Evolutionary conservation across 2,113 vertebrate species (phyloP).

Genomic region (Pedionomus torquatus): DNA sequence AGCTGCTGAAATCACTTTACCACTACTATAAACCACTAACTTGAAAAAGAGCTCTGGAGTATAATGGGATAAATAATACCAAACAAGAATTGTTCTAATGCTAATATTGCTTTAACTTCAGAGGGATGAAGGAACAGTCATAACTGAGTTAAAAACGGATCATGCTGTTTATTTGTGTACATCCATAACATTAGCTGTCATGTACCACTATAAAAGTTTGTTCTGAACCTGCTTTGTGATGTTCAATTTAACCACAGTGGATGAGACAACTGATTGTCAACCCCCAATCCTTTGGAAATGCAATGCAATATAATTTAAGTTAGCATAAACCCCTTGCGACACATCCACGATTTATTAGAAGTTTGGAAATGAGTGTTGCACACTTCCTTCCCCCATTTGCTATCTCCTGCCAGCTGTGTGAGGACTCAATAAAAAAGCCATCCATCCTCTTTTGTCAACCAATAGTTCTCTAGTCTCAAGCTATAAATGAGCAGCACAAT

Average conservation of each 20-base stretch:
- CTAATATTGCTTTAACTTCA: neutral
- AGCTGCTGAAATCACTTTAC: neutral
- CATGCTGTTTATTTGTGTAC: neutral
- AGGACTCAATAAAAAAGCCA: conserved; percentile 51
- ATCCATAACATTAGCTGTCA: neutral
- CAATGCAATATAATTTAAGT: conserved; percentile 20
- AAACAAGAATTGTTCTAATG: neutral
- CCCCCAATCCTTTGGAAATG: neutral
- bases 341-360: neutral
- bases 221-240: neutral
- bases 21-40: neutral
- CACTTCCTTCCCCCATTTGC: conserved; percentile 9
- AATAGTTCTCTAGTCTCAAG: conserved; percentile 49
- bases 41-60: neutral
- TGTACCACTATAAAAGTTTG: neutral
- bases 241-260: neutral
- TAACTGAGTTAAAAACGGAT: neutral
- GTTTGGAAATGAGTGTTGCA: conserved; percentile 20
- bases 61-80: neutral
- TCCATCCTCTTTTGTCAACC: conserved; percentile 65
- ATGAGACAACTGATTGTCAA: neutral
- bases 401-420: conserved; percentile 30
- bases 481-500: conserved; percentile 65
- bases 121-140: neutral
- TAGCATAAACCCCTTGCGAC: neutral